phyloP scores from a whole-genome alignment of 2,888 invertebrate genomes.

The Drosophila recens region DNA sequence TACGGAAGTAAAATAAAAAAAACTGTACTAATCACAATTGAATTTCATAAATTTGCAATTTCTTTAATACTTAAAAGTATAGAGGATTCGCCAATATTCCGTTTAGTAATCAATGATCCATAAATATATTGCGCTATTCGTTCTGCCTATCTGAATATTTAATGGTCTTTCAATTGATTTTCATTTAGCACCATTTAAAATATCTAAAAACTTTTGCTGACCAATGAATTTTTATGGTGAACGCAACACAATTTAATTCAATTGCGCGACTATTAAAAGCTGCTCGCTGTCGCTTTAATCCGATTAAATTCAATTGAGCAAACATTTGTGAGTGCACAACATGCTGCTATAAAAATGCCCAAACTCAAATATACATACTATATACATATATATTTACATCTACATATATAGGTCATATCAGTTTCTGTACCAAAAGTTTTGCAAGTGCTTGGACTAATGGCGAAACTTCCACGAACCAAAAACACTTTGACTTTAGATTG shows the following conservation, averaged over 20 bases:
- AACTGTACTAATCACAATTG: not conserved
- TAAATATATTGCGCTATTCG: slow-evolving; percentile 8
- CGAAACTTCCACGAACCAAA: slow-evolving; percentile 43
- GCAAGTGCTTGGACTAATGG: slow-evolving; percentile 69
- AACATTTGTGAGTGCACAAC: slow-evolving; percentile 40
- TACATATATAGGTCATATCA: slow-evolving; percentile 56
- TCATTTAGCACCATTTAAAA: slow-evolving; percentile 16
- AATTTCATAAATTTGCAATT: not conserved
- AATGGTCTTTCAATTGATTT: slow-evolving; percentile 13
- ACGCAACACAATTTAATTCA: slow-evolving; percentile 50
- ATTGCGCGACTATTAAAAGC: slow-evolving; percentile 56
- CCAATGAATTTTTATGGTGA: slow-evolving; percentile 25
- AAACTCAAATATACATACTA: slow-evolving; percentile 4
- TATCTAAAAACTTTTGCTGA: slow-evolving; percentile 20
- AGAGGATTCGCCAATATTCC: not conserved
- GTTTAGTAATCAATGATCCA: not conserved
- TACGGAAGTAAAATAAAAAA: too few relatives aligned
- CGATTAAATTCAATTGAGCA: slow-evolving; percentile 78
- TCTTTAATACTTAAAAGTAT: not conserved
- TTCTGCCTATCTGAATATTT: slow-evolving; percentile 12
- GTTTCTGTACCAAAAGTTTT: slow-evolving; percentile 52
- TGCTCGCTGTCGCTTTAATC: slow-evolving; percentile 43
- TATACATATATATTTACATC: slow-evolving; percentile 28
- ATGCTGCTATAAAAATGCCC: slow-evolving; percentile 9
- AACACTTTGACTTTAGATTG: slow-evolving; percentile 51